A percentile compares a stretch with the other conserved stretches of the same genome.
These are phyloP conservation scores for Neosilurus mollespiculum DNA, from an alignment of 2,797 vertebrate genomes.

Conservation along the genomic window DNA sequence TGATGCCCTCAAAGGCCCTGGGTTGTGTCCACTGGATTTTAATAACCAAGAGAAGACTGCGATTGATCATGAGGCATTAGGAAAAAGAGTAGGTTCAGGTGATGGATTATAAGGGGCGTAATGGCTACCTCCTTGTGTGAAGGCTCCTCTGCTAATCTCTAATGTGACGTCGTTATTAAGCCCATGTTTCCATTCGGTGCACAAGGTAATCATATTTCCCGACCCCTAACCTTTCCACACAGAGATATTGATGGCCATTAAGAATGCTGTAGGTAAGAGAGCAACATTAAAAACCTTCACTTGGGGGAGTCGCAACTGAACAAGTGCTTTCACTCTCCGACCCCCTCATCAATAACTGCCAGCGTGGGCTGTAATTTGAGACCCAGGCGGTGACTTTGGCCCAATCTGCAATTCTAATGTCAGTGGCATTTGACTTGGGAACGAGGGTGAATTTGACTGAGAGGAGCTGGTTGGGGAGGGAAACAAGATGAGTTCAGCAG, in stretches of 20 bases:
- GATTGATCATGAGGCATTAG: constrained; percentile 54
- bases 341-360: constrained; percentile 62
- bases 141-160: constrained; percentile 43
- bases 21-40: constrained; percentile 53
- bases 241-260: constrained; percentile 55
- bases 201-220: constrained; percentile 57
- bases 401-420: constrained; percentile 62
- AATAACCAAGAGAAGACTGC: constrained; percentile 52
- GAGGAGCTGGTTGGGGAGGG: constrained; percentile 21
- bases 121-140: constrained; percentile 41
- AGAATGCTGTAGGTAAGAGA: constrained; percentile 54
- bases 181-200: constrained; percentile 45
- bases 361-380: constrained; percentile 52
- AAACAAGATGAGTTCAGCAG: constrained; percentile 53
- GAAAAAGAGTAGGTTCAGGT: constrained; percentile 49
- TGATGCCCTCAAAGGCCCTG: constrained; percentile 32
- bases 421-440: constrained; percentile 49
- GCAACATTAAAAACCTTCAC: constrained; percentile 37
- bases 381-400: constrained; percentile 42
- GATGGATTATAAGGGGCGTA: constrained; percentile 55
- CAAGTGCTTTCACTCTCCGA: constrained; percentile 43
- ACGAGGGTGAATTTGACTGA: constrained; percentile 38
- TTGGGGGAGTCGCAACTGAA: constrained; percentile 20
- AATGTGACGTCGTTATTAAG: constrained; percentile 51
- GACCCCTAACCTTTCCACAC: constrained; percentile 54